These are phyloP conservation scores for Odontocolon sp. DNA, from an alignment of 2,888 invertebrate genomes.

Conservation along the genomic window DNA sequence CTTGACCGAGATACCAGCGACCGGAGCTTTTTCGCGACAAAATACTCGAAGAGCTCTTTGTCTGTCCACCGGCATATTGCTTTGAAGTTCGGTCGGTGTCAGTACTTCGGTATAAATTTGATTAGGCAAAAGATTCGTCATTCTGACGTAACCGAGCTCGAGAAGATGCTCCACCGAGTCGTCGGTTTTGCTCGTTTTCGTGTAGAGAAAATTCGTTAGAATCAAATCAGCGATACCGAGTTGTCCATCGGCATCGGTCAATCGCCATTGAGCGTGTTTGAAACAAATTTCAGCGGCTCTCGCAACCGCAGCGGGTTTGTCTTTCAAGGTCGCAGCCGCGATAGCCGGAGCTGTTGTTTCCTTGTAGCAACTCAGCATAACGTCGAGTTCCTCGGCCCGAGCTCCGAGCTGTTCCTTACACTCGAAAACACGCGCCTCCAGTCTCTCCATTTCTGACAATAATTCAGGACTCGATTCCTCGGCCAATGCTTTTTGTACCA, in stretches of 20 bases:
- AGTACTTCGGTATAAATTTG: conserved; percentile 95
- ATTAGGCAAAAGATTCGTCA: conserved; percentile 97
- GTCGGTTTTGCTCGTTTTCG: conserved; percentile 97
- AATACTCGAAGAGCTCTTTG: conserved; percentile 94
- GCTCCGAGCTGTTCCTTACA: conserved; percentile 94
- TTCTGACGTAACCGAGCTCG: conserved; percentile 97
- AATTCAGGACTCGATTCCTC: conserved; percentile 86
- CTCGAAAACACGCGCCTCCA: conserved; percentile 91
- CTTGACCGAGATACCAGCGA: conserved; percentile 99
- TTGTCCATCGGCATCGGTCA: conserved; percentile 99
- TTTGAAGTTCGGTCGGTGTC: conserved; percentile 89
- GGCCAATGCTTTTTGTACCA: conserved; percentile 90
- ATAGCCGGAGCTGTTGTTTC: conserved; percentile 86
- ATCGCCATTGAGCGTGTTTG: conserved; percentile 98
- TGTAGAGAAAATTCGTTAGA: conserved; percentile 97
- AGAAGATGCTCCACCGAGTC: conserved; percentile 98
- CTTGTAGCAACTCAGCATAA: conserved; percentile 96
- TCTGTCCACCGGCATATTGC: conserved; percentile 94
- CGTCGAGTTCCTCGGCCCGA: conserved; percentile 96
- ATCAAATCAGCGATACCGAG: conserved; percentile 98
- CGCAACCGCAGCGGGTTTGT: conserved; percentile 89
- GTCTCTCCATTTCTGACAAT: conserved; percentile 86
- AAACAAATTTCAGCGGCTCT: conserved; percentile 97
- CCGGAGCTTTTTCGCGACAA: conserved; percentile 97
- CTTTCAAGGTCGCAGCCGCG: conserved; percentile 84